Conservation (phyloP, 1,140 invertebrate species). For the Drosophila mauritiana region DNA sequence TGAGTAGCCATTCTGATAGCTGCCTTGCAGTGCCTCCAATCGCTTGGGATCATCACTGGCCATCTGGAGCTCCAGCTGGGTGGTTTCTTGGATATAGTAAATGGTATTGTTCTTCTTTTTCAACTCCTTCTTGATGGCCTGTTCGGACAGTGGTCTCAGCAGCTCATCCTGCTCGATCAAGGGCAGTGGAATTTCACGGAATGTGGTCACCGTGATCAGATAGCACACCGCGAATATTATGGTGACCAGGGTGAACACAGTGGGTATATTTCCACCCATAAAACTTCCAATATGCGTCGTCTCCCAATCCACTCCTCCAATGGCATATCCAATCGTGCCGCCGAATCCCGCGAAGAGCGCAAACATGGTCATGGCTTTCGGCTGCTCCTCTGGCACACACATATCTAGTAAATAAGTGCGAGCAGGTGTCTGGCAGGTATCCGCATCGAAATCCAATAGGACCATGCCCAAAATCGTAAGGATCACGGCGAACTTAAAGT, state of each 20-base stretch:
- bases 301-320: constrained; percentile 93
- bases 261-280: constrained; percentile 90
- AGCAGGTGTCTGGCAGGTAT: constrained; percentile 93
- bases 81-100: constrained; percentile 75
- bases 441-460: constrained; percentile 93
- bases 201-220: constrained; percentile 88
- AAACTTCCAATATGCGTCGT: constrained; percentile 87
- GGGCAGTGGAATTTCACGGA: constrained; percentile 89
- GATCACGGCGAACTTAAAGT: constrained; percentile 87
- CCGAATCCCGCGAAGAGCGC: constrained; percentile 94
- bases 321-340: constrained; percentile 91
- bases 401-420: constrained; percentile 93
- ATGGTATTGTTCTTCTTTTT: constrained; percentile 76
- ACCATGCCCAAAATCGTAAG: constrained; percentile 93
- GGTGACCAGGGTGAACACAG: constrained; percentile 90
- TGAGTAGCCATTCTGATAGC: constrained; percentile 69
- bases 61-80: constrained; percentile 57
- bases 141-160: constrained; percentile 72
- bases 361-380: constrained; percentile 91
- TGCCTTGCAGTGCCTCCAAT: constrained; percentile 35
- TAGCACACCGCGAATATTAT: constrained; percentile 90
- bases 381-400: constrained; percentile 91
- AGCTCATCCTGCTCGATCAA: constrained; percentile 84
- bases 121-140: constrained; percentile 84
- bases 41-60: constrained; percentile 42